Percentiles rank a stretch among this genome's conserved stretches.
Evolutionary conservation across 2,888 invertebrate genomes (phyloP).

Genomic region (Gandaritis pyraliata): DNA sequence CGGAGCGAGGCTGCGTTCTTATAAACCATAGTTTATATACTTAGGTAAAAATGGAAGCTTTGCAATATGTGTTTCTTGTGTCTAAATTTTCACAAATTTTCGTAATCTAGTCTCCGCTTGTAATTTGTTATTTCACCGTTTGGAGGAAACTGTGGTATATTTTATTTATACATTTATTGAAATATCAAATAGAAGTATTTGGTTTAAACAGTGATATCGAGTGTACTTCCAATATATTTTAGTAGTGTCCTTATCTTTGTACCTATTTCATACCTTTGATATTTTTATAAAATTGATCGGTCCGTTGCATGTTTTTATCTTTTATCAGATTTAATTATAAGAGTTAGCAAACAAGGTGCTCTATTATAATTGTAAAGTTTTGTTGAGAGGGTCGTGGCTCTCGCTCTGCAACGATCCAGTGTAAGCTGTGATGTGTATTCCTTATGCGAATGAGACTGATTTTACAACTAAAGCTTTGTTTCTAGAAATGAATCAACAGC

Average conservation of each 20-base stretch:
- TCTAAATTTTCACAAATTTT: constrained; percentile 66
- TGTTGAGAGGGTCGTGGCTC: constrained; percentile 75
- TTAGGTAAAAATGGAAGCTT: constrained; percentile 54
- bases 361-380: constrained; percentile 73
- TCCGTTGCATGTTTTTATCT: constrained; percentile 68
- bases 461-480: constrained; percentile 80
- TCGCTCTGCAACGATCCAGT: constrained; percentile 81
- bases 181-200: constrained; percentile 54
- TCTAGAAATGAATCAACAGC: constrained; percentile 68
- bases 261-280: constrained; percentile 55
- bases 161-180: constrained; percentile 55
- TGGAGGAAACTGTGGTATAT: constrained; percentile 50
- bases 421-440: constrained; percentile 81
- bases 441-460: constrained; percentile 85
- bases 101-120: constrained; percentile 75
- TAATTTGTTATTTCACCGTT: constrained; percentile 63
- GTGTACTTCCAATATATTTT: constrained; percentile 63
- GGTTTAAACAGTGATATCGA: constrained; percentile 56
- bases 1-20: constrained; percentile 55
- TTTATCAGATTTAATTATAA: constrained; percentile 71
- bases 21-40: constrained; percentile 58
- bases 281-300: constrained; percentile 64
- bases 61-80: constrained; percentile 56
- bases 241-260: constrained; percentile 43
- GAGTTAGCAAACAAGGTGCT: constrained; percentile 79